phyloP scores from a whole-genome alignment of 1,140 invertebrate genomes.

The Drosophila busckii region DNA sequence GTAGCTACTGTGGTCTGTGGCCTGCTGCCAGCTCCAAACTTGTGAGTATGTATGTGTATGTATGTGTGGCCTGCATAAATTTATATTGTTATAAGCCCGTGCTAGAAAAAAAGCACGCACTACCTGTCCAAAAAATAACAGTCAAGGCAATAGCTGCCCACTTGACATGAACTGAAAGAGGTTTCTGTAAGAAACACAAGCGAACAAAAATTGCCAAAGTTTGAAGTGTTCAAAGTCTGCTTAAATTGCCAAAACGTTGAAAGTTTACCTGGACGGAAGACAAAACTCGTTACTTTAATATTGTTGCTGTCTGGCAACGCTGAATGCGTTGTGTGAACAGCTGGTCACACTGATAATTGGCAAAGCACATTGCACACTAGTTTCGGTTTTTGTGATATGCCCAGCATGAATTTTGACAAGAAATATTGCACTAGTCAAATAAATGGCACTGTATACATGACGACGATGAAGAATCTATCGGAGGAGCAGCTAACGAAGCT shows the following conservation, averaged over 20 bases:
- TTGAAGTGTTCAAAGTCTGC: too few relatives aligned
- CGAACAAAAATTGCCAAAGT: constrained; percentile 5
- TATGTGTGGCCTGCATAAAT: constrained; percentile 57
- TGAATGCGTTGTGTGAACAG: too few relatives aligned
- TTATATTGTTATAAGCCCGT: constrained; percentile 70
- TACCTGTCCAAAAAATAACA: constrained; percentile 47
- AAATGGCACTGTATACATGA: constrained; percentile 44
- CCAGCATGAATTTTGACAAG: constrained; percentile 20
- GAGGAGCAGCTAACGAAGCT: neutral
- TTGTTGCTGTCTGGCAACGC: too few relatives aligned
- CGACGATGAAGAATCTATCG: neutral
- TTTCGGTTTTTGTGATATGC: too few relatives aligned
- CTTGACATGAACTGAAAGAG: constrained; percentile 42
- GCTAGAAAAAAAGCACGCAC: constrained; percentile 72
- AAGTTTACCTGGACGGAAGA: too few relatives aligned
- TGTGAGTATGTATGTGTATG: too few relatives aligned
- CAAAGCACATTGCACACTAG: constrained; percentile 3
- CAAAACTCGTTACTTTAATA: too few relatives aligned
- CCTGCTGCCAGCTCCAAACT: constrained; percentile 36
- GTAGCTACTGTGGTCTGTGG: constrained; percentile 58
- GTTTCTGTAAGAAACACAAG: constrained; percentile 6
- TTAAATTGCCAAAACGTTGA: too few relatives aligned
- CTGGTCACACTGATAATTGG: constrained; percentile 8
- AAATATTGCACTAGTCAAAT: constrained; percentile 22
- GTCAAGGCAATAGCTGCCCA: constrained; percentile 24